A percentile compares a stretch with the other conserved stretches of the same genome.
phyloP scores from a whole-genome alignment of 1,140 invertebrate species.

The Ceratitis capitata region DNA sequence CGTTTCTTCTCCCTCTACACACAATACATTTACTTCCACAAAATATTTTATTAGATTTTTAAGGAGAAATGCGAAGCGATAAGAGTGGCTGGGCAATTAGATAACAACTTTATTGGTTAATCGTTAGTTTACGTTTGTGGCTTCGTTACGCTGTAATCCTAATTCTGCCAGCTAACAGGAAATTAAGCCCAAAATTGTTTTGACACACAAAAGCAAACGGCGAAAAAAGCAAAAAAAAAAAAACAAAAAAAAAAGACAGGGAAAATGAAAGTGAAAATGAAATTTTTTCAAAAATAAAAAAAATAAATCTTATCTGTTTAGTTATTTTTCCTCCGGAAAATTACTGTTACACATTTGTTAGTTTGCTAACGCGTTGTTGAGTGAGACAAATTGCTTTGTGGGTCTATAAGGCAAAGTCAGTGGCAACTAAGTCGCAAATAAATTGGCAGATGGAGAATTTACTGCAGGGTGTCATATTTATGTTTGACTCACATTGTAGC shows the following conservation, averaged over 20 bases:
- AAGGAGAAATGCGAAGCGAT: background rate
- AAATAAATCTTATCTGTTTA: conserved; percentile 4
- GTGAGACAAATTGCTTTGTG: background rate
- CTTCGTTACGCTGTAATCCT: background rate
- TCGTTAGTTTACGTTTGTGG: background rate
- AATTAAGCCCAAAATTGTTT: background rate
- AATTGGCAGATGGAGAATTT: background rate
- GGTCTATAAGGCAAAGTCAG: background rate
- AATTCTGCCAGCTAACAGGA: background rate
- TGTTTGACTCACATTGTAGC: too few species aligned
- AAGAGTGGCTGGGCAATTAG: background rate
- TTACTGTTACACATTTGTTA: background rate
- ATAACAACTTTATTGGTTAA: background rate
- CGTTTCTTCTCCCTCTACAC: too few species aligned
- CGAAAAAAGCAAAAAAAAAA: too few species aligned
- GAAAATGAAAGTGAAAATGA: background rate
- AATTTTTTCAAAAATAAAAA: background rate
- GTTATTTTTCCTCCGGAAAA: background rate
- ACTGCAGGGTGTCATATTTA: too few species aligned
- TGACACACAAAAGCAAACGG: too few species aligned
- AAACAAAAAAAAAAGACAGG: too few species aligned
- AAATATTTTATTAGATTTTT: background rate
- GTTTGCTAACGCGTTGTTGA: background rate
- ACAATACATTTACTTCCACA: too few species aligned
- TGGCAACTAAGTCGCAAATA: background rate